Evolutionary conservation across 2,113 vertebrate genomes (phyloP).

Genomic region (Oncorhynchus mykiss): DNA sequence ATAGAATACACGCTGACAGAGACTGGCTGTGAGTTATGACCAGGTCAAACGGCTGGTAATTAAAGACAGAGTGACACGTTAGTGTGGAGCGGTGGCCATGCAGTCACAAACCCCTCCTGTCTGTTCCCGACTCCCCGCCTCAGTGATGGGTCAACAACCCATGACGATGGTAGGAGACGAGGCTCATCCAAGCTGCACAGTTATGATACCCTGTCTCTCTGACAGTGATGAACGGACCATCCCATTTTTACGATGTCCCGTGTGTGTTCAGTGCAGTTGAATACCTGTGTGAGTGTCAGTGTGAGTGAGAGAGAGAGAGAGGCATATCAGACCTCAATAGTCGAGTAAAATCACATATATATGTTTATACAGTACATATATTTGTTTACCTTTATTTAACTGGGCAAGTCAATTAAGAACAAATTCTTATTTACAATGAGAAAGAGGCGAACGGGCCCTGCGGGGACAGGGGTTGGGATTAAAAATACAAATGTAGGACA

Average conservation of each 20-base stretch:
- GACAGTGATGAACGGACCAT: slow-evolving; percentile 32
- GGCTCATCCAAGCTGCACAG: background rate
- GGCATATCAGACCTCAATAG: background rate
- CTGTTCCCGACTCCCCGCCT: background rate
- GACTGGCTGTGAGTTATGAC: background rate
- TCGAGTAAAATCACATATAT: no score
- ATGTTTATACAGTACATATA: no score
- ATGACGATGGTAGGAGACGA: background rate
- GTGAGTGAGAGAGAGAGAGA: background rate
- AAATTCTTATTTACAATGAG: no score
- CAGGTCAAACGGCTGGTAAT: background rate
- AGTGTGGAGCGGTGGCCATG: no score
- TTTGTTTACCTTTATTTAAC: no score
- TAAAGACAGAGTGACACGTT: background rate
- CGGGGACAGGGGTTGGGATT: no score
- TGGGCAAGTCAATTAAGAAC: no score
- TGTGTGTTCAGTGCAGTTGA: slow-evolving; percentile 12
- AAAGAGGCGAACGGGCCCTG: no score
- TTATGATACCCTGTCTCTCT: slow-evolving; percentile 19
- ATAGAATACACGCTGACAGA: background rate
- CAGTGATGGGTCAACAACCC: slow-evolving; percentile 21
- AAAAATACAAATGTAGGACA: no score
- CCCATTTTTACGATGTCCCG: slow-evolving; percentile 21
- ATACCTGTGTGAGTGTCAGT: background rate
- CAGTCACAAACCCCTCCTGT: no score